Evolutionary conservation across 2,113 vertebrate genomes (phyloP), one percentile per base, ranked within the genome.

Genomic region (Sturnus vulgaris): DNA sequence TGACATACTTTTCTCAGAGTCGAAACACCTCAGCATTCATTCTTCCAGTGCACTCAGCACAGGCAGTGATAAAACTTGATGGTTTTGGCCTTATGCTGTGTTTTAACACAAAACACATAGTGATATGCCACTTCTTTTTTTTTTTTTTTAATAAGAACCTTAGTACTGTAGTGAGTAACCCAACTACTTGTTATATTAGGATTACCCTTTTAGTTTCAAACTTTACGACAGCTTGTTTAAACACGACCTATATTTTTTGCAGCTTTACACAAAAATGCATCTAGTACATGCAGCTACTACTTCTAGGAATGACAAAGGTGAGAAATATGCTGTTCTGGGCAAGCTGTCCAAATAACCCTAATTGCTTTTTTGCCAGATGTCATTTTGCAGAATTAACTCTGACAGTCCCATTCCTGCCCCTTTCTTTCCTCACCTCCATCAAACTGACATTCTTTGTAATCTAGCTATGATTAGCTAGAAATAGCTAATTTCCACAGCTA

Each of bases 381-480:
- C 61, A 85, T 91, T 90, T 93, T 9, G 21, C 63, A 76, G 30
- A 86, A 86, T 35, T 82, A 91, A 87, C 24, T 44, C 20, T 90
- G 88, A 86, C 71, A 82, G 68, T 60, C 20, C 53, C 55, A 50
- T 88, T 86, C 75, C 82, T 82, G 42, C 46, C 50, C 46, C 39
- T 80, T 96, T 90, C 78, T 86, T 94, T 46, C 46, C 46, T 88
- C 66, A 92, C 65, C 63, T 65, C 71, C 39, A 50, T 86, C 87
- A 86, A 92, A 91, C 6, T 83, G 66, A 82, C 68, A 52, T 53
- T 50, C 50, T 59, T 92, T 61, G 61, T 83, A 80, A 88, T 83
- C 50, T 85, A 92, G 27, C 22, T 82, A 90, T 57, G 88, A 89
- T 94, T 94, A 94, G 15, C 30, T 69, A 95, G 66, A 95, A 93